Percentiles rank a stretch among this genome's conserved stretches.
These are phyloP conservation scores for Tapera naevia DNA, from an alignment of 2,797 vertebrate genomes.

Conservation along the genomic window DNA sequence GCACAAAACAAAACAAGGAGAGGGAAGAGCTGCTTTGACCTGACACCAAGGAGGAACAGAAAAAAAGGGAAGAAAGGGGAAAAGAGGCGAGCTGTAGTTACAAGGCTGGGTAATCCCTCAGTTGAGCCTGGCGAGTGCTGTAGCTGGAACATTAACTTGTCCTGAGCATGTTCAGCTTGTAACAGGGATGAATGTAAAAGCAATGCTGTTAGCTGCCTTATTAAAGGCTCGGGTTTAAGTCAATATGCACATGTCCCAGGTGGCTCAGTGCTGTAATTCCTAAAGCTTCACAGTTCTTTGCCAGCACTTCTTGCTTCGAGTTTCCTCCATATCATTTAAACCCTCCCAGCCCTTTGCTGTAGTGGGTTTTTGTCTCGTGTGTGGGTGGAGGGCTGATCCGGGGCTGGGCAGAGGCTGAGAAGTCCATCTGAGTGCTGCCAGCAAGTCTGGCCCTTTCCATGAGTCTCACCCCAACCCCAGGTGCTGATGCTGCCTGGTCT, in stretches of 20 bases:
- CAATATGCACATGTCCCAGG: background rate
- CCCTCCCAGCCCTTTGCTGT: fast-evolving
- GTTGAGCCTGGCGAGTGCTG: background rate
- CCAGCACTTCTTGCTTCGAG: background rate
- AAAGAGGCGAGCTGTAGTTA: conserved; percentile 1
- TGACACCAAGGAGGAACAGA: conserved; percentile 22
- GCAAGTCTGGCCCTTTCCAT: fast-evolving
- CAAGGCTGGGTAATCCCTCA: conserved; percentile 10
- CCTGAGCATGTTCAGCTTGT: conserved; percentile 2
- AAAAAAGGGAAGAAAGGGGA: conserved; percentile 23
- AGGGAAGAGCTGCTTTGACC: conserved; percentile 25
- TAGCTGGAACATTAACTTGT: background rate
- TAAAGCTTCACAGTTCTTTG: background rate
- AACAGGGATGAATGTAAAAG: conserved; percentile 25
- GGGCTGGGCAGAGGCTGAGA: background rate
- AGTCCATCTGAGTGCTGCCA: background rate
- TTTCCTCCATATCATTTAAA: background rate
- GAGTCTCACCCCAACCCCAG: background rate
- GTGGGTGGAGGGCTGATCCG: background rate
- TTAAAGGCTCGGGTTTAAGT: conserved; percentile 29
- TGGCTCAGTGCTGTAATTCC: conserved; percentile 12
- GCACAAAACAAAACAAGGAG: background rate
- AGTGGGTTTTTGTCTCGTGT: fast-evolving
- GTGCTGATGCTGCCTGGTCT: fast-evolving
- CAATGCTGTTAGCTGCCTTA: conserved; percentile 52